These are phyloP conservation scores for Eira barbara DNA, from an alignment of 2,113 vertebrate genomes.

Conservation along the genomic window DNA sequence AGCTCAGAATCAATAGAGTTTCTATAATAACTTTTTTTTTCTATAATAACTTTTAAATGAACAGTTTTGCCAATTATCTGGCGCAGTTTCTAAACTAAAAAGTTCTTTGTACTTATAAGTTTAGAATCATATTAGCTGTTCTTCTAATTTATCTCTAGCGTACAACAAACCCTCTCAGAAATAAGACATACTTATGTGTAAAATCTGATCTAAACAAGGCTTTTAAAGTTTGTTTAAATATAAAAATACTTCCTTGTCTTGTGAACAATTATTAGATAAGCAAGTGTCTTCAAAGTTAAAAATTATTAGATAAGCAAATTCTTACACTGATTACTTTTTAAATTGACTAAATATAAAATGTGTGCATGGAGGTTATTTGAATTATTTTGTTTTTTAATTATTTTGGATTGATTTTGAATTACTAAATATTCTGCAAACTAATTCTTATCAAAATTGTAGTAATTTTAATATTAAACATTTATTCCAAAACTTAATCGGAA, in stretches of 20 bases:
- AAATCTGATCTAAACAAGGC: not conserved
- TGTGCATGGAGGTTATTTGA: not conserved
- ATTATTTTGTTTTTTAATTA: not conserved
- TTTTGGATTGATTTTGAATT: not conserved
- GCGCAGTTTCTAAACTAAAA: not conserved
- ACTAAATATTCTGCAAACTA: not conserved
- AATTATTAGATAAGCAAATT: not conserved
- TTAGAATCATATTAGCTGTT: not conserved
- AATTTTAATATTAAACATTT: not conserved
- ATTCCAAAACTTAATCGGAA: not conserved
- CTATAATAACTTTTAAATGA: not conserved
- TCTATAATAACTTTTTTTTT: not conserved
- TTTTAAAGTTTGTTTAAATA: not conserved
- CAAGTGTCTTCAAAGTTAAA: not conserved
- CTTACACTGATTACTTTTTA: not conserved
- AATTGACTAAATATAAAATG: not conserved
- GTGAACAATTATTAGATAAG: not conserved
- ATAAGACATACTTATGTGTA: not conserved
- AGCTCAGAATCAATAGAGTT: not conserved
- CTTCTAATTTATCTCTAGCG: not conserved
- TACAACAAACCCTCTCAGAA: not conserved
- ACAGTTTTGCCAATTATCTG: not conserved
- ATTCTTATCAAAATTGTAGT: not conserved
- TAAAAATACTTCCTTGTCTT: not conserved
- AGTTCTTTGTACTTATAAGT: not conserved